A percentile compares a stretch with the other conserved stretches of the same genome.
phyloP scores from a whole-genome alignment of 2,888 invertebrate genomes.

The Mylabris sibirica region DNA sequence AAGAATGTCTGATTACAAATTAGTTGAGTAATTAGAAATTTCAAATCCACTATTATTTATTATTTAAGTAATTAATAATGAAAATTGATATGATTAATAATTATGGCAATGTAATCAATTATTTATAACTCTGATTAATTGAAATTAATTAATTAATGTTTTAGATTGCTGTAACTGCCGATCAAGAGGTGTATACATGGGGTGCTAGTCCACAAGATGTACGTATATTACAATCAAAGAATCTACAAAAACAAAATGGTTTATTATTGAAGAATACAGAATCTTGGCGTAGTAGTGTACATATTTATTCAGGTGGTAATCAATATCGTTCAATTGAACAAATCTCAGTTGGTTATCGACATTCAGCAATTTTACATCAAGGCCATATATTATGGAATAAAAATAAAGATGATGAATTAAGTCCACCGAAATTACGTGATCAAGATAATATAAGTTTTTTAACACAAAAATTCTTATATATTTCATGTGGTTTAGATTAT shows the following conservation, averaged over 20 bases:
- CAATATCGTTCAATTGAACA: constrained; percentile 49
- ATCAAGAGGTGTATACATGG: constrained; percentile 76
- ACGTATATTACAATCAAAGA: constrained; percentile 66
- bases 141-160: constrained; percentile 33
- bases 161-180: constrained; percentile 72
- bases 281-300: constrained; percentile 56
- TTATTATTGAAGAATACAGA: constrained; percentile 40
- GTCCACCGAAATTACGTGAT: constrained; percentile 68
- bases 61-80: no score
- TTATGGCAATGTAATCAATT: no score
- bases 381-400: constrained; percentile 75
- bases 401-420: constrained; percentile 89
- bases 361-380: constrained; percentile 65
- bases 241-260: constrained; percentile 45
- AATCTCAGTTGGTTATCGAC: constrained; percentile 79
- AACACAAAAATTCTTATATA: constrained; percentile 56
- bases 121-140: no score
- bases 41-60: no score
- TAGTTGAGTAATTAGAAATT: no score
- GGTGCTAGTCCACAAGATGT: constrained; percentile 80
- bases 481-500: constrained; percentile 80
- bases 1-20: no score
- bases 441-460: constrained; percentile 52
- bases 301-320: constrained; percentile 53
- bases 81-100: no score